phyloP scores from a whole-genome alignment of 2,113 vertebrate genomes.

The Chaetodon trifascialis region DNA sequence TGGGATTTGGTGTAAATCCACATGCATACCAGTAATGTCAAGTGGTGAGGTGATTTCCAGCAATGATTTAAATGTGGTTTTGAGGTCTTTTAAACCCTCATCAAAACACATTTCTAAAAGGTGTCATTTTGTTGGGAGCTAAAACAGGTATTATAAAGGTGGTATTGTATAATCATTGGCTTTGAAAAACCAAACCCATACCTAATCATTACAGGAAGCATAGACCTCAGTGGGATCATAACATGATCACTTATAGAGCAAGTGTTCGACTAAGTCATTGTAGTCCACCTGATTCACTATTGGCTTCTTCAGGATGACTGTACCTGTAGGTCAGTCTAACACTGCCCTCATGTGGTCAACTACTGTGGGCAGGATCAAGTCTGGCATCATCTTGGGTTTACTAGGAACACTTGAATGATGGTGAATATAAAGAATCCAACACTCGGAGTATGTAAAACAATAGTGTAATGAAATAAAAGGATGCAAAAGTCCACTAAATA shows the following conservation, averaged over 20 bases:
- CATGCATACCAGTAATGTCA: neutral
- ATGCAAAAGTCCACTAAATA: too few species aligned
- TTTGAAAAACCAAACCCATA: neutral
- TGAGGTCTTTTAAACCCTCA: neutral
- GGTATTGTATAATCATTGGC: neutral
- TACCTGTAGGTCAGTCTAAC: neutral
- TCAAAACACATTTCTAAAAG: neutral
- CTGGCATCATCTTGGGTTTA: too few species aligned
- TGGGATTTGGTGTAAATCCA: neutral
- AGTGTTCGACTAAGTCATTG: neutral
- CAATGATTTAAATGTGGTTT: neutral
- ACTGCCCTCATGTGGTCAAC: constrained; percentile 66
- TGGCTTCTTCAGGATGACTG: neutral
- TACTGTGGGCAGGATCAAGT: too few species aligned
- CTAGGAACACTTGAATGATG: too few species aligned
- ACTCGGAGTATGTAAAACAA: too few species aligned
- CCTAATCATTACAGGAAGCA: neutral
- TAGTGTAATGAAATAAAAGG: too few species aligned
- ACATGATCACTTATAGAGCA: neutral
- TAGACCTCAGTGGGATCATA: neutral
- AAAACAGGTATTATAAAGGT: neutral
- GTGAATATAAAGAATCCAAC: too few species aligned
- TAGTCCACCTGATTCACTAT: neutral
- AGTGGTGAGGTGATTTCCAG: neutral
- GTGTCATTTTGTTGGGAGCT: neutral